Evolutionary conservation across 2,888 invertebrate species (phyloP).

Genomic region (Steinernema scapterisci): DNA sequence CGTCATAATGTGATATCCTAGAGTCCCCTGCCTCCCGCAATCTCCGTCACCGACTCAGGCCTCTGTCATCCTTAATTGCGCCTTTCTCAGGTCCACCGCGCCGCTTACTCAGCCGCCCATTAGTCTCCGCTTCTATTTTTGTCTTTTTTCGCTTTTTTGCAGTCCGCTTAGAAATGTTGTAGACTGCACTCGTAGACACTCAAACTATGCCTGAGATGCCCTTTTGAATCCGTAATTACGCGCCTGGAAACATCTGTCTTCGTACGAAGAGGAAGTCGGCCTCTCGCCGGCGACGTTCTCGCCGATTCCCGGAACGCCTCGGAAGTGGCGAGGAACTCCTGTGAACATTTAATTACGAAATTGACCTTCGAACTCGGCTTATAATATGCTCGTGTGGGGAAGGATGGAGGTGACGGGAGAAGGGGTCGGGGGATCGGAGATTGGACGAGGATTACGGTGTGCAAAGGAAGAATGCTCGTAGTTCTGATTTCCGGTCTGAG

Average conservation of each 20-base stretch:
- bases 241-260: conserved; percentile 20
- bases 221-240: conserved; percentile 22
- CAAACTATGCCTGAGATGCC: neutral
- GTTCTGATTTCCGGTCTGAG: no score
- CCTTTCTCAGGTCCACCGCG: no score
- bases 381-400: neutral
- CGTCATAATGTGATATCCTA: no score
- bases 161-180: neutral
- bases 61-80: no score
- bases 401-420: neutral
- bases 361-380: conserved; percentile 11
- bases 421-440: neutral
- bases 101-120: neutral
- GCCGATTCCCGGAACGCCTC: neutral
- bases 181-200: neutral
- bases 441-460: no score
- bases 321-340: neutral
- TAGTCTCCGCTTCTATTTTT: neutral
- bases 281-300: neutral
- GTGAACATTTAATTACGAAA: conserved; percentile 25
- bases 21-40: no score
- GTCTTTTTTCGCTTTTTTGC: neutral
- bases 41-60: no score
- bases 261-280: conserved; percentile 5
- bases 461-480: neutral